These are phyloP conservation scores for Zoanthus solanderi DNA, from an alignment of 92 coral and sea anemone genomes.

Conservation along the genomic window DNA sequence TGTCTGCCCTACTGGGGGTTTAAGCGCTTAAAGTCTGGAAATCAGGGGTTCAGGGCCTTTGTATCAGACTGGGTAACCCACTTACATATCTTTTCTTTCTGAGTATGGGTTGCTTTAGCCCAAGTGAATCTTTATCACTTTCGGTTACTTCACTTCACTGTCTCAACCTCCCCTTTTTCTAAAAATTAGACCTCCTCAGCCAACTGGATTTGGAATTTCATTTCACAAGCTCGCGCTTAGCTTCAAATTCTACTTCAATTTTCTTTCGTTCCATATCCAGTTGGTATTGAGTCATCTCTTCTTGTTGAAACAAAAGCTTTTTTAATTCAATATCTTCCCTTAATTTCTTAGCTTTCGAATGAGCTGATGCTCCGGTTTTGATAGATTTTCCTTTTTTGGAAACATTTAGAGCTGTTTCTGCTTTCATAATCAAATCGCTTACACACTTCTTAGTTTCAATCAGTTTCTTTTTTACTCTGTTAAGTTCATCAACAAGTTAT, in stretches of 20 bases:
- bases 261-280: constrained; percentile 45
- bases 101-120: constrained; percentile 19
- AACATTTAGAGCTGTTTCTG: background rate
- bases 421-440: background rate
- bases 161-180: constrained; percentile 8
- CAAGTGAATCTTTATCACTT: background rate
- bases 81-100: background rate
- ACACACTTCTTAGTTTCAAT: too few relatives aligned
- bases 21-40: background rate
- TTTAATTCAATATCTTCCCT: constrained; percentile 30
- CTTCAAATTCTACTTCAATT: constrained; percentile 49
- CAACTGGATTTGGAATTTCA: constrained; percentile 40
- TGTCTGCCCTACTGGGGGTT: background rate
- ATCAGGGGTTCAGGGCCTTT: background rate
- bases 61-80: constrained; percentile 3
- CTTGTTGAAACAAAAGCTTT: background rate
- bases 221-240: constrained; percentile 39
- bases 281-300: constrained; percentile 40
- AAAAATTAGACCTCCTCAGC: constrained; percentile 41
- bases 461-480: constrained; percentile 23
- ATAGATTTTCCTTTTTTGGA: too few relatives aligned
- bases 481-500: background rate
- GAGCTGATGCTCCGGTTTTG: constrained; percentile 1
- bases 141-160: background rate
- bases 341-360: constrained; percentile 25